These are phyloP conservation scores for Caenorhabditis elegans DNA, from an alignment of 1,140 invertebrate genomes.

Conservation along the genomic window DNA sequence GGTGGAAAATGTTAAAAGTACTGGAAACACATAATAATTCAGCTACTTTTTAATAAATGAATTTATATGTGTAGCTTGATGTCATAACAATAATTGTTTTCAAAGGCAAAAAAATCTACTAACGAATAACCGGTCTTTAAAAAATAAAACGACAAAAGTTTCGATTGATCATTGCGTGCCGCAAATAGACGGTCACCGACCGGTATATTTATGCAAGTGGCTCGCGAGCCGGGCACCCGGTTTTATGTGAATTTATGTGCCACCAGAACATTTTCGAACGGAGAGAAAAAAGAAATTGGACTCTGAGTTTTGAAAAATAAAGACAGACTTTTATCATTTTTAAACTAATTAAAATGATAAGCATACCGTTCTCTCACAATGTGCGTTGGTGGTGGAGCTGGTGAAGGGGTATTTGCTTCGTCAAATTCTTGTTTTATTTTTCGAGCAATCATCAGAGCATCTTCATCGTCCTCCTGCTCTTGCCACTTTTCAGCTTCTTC, in stretches of 20 bases:
- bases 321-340: neutral
- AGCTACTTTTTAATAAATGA: too few species aligned
- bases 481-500: neutral
- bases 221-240: neutral
- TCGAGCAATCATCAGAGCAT: neutral
- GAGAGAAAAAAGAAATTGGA: neutral
- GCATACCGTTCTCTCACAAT: neutral
- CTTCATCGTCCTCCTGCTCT: neutral
- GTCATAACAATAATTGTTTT: too few species aligned
- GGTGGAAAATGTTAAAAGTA: too few species aligned
- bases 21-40: too few species aligned
- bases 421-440: constrained; percentile 13
- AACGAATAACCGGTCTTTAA: neutral
- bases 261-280: neutral
- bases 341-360: neutral
- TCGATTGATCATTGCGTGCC: neutral
- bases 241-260: neutral
- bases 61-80: too few species aligned
- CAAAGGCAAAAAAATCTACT: neutral
- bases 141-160: constrained; percentile 25
- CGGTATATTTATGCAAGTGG: constrained; percentile 28
- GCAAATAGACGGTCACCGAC: constrained; percentile 11
- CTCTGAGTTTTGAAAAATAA: neutral
- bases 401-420: neutral
- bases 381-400: neutral